Evolutionary conservation across 2,113 vertebrate genomes (phyloP), one percentile per base, ranked within the genome.

Genomic region (Toxotes chatareus): DNA sequence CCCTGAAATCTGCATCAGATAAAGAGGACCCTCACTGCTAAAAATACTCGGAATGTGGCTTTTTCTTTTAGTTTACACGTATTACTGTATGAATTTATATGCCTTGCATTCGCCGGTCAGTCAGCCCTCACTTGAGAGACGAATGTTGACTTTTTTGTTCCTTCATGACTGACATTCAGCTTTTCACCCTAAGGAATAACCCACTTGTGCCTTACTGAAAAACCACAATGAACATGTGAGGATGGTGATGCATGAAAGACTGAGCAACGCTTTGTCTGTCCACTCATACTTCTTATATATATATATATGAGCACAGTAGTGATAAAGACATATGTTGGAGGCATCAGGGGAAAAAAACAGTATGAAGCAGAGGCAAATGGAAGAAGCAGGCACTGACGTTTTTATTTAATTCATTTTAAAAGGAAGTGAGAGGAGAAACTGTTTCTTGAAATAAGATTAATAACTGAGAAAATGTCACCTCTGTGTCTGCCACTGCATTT

Each of bases 1-100:
- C 67, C 67, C 51, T 79, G 55, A 90, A 76, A 87, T 93, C 86
- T 92, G 89, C 90, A 93, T 92, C 85, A 93, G 89, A 93, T 92
- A 11, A 80, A 85, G 62, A 91, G 90, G 88, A 87, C 85, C 86
- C 85, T 84, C 66, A 10, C 32, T 34, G 34, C 21, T 56, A 9
- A 80, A 75, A 79, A 55, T 51, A n/a, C 47, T 47, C 44, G 16
- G 86, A 89, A 90, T 88, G 85, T 90, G 55, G 13, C 36, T 68
- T 86, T 81, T 68, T 44, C 3, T 73, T 82, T 82, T 44, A 1
- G 31, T 88, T 82, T 83, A 83, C 44, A 65, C 42, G 72, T 83
- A 57, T 79, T 74, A 85, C 57, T 55, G 31, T 89, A 12, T 70
- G 60, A 73, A 76, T 79, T 83, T 21, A 56, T 73, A 72, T 62